Percentiles rank a stretch among this genome's conserved stretches.
phyloP scores from a whole-genome alignment of 2,797 vertebrate genomes.

The Sebastes reedi region DNA sequence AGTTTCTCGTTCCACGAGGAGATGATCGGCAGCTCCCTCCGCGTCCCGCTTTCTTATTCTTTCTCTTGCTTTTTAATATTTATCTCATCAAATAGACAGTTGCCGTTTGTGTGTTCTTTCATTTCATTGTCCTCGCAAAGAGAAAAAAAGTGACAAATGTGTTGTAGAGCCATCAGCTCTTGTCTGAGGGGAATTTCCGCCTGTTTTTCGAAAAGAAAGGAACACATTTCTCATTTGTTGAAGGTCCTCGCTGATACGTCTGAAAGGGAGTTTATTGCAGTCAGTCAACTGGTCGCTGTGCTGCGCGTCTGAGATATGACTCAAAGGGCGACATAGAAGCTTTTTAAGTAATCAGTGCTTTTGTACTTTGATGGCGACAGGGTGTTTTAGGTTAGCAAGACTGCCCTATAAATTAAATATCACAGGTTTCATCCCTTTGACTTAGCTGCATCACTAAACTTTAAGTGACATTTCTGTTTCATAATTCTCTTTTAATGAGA shows the following conservation, averaged over 20 bases:
- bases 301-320: slow-evolving; percentile 25
- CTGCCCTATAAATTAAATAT: slow-evolving; percentile 15
- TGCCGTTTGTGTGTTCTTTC: not conserved
- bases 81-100: not conserved
- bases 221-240: slow-evolving; percentile 42
- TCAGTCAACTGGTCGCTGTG: slow-evolving; percentile 36
- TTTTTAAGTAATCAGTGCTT: slow-evolving; percentile 32
- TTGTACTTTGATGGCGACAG: slow-evolving; percentile 2
- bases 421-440: not conserved
- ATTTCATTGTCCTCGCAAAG: not conserved
- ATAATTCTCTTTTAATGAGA: not conserved
- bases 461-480: not conserved
- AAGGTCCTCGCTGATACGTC: slow-evolving; percentile 36
- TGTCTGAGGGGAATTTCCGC: slow-evolving; percentile 15
- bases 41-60: not conserved
- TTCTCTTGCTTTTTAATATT: not conserved
- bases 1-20: slow-evolving; percentile 20
- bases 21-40: slow-evolving; percentile 55
- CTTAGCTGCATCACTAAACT: not conserved
- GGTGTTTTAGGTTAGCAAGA: not conserved
- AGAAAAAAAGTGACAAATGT: slow-evolving; percentile 45
- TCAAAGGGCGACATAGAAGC: slow-evolving; percentile 12
- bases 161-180: slow-evolving; percentile 31
- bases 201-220: slow-evolving; percentile 17
- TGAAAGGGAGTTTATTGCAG: slow-evolving; percentile 42